These are phyloP conservation scores for Triplophysa bombifrons DNA, from an alignment of 2,797 vertebrate genomes.

Conservation along the genomic window DNA sequence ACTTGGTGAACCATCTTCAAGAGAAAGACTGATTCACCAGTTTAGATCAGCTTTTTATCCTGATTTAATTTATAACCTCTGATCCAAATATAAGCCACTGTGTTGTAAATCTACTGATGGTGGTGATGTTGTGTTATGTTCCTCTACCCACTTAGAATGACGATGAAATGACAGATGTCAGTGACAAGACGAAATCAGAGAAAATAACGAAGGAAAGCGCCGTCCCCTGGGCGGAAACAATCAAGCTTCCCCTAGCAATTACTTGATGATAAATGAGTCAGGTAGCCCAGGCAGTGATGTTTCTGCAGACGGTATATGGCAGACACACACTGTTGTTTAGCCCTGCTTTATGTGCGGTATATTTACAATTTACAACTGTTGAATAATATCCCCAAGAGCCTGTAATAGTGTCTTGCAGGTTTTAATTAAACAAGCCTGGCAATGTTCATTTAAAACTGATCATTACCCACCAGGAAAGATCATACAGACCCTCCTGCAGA, in stretches of 20 bases:
- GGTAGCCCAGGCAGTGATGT: slow-evolving; percentile 34
- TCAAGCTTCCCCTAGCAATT: slow-evolving; percentile 48
- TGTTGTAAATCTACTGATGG: slow-evolving; percentile 9
- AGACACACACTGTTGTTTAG: slow-evolving; percentile 34
- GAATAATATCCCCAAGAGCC: slow-evolving; percentile 63
- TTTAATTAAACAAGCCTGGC: slow-evolving; percentile 77
- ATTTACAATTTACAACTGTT: slow-evolving; percentile 49
- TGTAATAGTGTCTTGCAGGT: slow-evolving; percentile 66
- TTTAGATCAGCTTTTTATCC: neutral
- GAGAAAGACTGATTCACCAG: no score
- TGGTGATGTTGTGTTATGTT: neutral
- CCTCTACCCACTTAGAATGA: slow-evolving; percentile 10
- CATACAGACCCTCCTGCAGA: slow-evolving; percentile 16
- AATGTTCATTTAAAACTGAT: slow-evolving; percentile 77
- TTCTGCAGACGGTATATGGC: slow-evolving; percentile 34
- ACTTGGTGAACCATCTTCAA: no score
- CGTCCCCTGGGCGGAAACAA: slow-evolving; percentile 39
- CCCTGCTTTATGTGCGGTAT: slow-evolving; percentile 37
- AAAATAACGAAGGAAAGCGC: slow-evolving; percentile 16
- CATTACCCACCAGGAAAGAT: slow-evolving; percentile 63
- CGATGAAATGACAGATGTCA: slow-evolving; percentile 36
- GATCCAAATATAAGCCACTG: slow-evolving; percentile 11
- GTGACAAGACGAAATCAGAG: slow-evolving; percentile 48
- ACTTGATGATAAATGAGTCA: slow-evolving; percentile 51
- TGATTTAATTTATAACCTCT: neutral